Evolutionary conservation across 2,797 vertebrate species (phyloP), one percentile per base, ranked within the genome.

Genomic region (Hemibagrus guttatus): DNA sequence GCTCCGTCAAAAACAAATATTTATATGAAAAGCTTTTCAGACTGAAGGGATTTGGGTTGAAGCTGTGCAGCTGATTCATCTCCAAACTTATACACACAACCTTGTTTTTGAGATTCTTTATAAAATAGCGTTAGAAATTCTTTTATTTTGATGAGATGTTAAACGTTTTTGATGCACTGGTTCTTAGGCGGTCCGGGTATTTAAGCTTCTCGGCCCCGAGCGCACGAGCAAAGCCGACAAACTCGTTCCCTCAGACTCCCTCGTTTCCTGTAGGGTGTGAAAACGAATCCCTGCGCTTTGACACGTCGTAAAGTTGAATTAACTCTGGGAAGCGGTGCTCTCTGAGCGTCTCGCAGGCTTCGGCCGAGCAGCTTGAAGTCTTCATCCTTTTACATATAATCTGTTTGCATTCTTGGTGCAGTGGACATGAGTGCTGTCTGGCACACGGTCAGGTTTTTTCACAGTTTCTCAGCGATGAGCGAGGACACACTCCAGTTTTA

Each of bases 1-100:
- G 56, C 54, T 63, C 72, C 26, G 39, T 61, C 39, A 71, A 71
- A 87, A 87, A 79, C 68, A 78, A 87, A 87, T 84, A 87, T 87
- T 87, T 87, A 87, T 49, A 83, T 28, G 46, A 1, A 69, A 75
- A 79, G 26, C 81, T 68, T 68, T 82, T 81, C 4, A 4, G 81
- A 68, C 46, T 49, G 23, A 35, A 39, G 17, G 17, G 81, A 59
- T 35, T 7, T n/a, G 23, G 17, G 8, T 9, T 54, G 35, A 83
- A 78, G 82, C 46, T 59, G 39, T 35, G 63, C 71, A 83, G 86
- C 61, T 87, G 85, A 87, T 46, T 58, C 28, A 58, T 31, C 71
- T 49, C 35, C n/a, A 31, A 61, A n/a, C 3, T 72, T 12, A 19
- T n/a, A 39, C 17, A 8, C 49, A 21, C 46, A 42, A 8, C 17